Evolutionary conservation across 2,888 invertebrate genomes (phyloP).

Genomic region (Cephus spinipes): DNA sequence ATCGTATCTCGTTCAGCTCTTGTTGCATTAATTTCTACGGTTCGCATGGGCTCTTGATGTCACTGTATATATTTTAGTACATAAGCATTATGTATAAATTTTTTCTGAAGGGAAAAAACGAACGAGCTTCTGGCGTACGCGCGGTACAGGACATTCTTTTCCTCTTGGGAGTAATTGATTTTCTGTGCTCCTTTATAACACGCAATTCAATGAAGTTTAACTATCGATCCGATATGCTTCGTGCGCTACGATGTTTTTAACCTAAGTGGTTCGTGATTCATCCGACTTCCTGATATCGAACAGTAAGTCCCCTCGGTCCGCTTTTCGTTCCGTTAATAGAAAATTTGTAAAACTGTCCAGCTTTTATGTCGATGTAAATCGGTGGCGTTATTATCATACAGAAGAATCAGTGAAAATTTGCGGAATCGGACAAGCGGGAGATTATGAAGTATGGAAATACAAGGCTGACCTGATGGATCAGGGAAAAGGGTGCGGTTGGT

Average conservation of each 20-base stretch:
- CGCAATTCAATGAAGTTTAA: conserved; percentile 25
- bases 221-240: conserved; percentile 20
- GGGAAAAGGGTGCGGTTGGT: conserved; percentile 11
- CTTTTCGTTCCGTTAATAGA: neutral
- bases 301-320: neutral
- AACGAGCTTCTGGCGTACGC: neutral
- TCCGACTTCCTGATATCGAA: conserved; percentile 36
- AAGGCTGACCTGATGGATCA: conserved; percentile 19
- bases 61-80: neutral
- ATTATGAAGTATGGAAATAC: conserved; percentile 49
- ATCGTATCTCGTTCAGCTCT: neutral
- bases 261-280: conserved; percentile 29
- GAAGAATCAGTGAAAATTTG: conserved; percentile 23
- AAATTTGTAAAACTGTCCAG: neutral
- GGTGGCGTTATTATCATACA: neutral
- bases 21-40: conserved; percentile 2
- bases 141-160: conserved; percentile 2
- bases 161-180: conserved; percentile 41
- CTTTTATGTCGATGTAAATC: neutral
- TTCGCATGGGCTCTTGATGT: neutral
- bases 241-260: conserved; percentile 19
- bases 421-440: conserved; percentile 28
- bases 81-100: neutral
- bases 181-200: conserved; percentile 36
- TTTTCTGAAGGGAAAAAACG: neutral